phyloP scores from a whole-genome alignment of 2,797 vertebrate species.

The Selene dorsalis region DNA sequence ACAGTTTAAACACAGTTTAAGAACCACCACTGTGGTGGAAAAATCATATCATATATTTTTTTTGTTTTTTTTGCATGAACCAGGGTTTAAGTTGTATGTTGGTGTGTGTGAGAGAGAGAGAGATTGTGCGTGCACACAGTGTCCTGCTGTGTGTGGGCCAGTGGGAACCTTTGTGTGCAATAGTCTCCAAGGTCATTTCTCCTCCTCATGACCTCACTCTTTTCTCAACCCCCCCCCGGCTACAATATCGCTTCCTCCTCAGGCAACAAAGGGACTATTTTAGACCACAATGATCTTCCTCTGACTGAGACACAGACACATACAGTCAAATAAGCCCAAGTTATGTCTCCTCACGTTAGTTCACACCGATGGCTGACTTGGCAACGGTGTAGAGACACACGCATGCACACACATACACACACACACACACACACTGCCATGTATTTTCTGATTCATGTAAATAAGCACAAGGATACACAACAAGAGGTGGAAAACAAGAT shows the following conservation, averaged over 20 bases:
- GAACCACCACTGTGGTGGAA: too few species aligned
- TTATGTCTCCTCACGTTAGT: conserved; percentile 24
- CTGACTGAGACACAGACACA: conserved; percentile 53
- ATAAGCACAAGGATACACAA: conserved; percentile 44
- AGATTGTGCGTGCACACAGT: conserved; percentile 11
- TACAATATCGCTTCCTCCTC: conserved; percentile 79
- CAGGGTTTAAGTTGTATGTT: neutral
- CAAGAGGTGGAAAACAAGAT: conserved; percentile 44
- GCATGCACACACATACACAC: neutral
- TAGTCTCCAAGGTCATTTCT: conserved; percentile 72
- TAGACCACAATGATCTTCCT: conserved; percentile 78
- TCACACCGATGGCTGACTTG: conserved; percentile 21
- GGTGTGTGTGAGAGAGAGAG: conserved; percentile 23
- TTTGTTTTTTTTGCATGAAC: too few species aligned
- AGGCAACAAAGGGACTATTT: conserved; percentile 81
- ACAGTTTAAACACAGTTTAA: too few species aligned
- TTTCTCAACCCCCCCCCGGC: conserved; percentile 82
- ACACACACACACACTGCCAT: neutral
- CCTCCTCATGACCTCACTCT: conserved; percentile 87
- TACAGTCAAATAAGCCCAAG: conserved; percentile 19
- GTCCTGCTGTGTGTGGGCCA: conserved; percentile 37
- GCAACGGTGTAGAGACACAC: conserved; percentile 1
- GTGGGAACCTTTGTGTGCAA: conserved; percentile 67
- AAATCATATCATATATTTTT: too few species aligned
- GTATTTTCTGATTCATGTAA: neutral